Evolutionary conservation across 2,888 invertebrate genomes (phyloP).

Genomic region (Alentia gelatinosa): DNA sequence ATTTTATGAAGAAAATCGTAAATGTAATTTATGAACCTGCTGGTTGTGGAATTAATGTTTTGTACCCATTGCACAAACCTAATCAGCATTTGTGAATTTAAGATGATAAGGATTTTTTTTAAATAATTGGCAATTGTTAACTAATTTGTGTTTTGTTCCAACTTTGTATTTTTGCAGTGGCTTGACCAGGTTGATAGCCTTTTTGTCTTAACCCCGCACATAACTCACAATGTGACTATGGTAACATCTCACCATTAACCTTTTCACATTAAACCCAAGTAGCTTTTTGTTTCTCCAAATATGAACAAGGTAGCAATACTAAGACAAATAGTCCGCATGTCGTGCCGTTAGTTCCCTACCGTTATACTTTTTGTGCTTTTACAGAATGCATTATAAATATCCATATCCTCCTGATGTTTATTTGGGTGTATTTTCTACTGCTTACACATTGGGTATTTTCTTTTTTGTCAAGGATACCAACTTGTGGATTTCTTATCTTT

Average conservation of each 20-base stretch:
- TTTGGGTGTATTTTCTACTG: too few relatives aligned
- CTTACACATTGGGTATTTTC: too few relatives aligned
- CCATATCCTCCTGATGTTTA: too few relatives aligned
- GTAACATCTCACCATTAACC: constrained; percentile 3
- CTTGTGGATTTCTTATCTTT: too few relatives aligned
- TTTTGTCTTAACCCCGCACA: constrained; percentile 31
- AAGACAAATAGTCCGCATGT: constrained; percentile 1
- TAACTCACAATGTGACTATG: neutral
- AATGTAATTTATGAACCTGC: neutral
- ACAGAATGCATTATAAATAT: too few relatives aligned
- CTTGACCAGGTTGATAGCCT: constrained; percentile 27
- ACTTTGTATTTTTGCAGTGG: constrained; percentile 37
- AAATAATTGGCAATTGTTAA: neutral
- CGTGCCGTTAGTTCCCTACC: too few relatives aligned
- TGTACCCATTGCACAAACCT: neutral
- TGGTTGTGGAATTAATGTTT: neutral
- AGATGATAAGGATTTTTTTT: neutral
- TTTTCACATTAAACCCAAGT: neutral
- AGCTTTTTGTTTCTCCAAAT: neutral
- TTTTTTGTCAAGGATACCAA: too few relatives aligned
- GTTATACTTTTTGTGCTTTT: too few relatives aligned
- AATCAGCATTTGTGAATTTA: neutral
- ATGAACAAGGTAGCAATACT: neutral
- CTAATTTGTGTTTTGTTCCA: neutral
- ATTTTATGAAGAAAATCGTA: neutral